phyloP scores from a whole-genome alignment of 37 sponge, comb jelly and placozoan species.

The Ianthella basta region DNA sequence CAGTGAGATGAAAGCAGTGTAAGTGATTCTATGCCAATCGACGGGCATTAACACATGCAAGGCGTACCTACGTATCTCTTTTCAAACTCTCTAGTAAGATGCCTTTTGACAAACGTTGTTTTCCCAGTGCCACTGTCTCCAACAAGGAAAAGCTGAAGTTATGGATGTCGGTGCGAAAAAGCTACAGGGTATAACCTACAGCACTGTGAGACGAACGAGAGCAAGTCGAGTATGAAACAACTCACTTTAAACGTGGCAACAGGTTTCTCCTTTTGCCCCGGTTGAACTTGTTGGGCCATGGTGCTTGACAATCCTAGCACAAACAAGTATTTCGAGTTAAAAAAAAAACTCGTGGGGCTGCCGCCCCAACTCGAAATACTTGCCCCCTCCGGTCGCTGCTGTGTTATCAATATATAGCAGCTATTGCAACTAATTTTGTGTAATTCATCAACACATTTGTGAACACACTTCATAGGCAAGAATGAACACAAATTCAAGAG shows the following conservation, averaged over 20 bases:
- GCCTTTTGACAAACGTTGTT: constrained; percentile 98
- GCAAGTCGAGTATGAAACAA: neutral
- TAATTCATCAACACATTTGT: no score
- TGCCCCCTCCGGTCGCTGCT: no score
- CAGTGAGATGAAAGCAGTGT: neutral
- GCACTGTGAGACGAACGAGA: neutral
- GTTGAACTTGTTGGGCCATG: constrained; percentile 23
- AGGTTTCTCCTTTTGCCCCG: constrained; percentile 11
- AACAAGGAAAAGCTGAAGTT: constrained; percentile 85
- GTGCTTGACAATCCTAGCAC: neutral
- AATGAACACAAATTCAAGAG: no score
- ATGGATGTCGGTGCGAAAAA: no score
- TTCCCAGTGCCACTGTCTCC: constrained; percentile 99
- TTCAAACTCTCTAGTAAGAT: constrained; percentile 99
- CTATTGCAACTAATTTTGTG: no score
- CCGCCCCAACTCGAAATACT: no score
- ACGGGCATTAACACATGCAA: no score
- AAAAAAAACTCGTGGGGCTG: no score
- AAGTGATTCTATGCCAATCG: neutral
- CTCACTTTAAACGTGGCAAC: constrained; percentile 47
- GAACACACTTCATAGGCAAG: no score
- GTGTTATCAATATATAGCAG: no score
- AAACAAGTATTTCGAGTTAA: no score
- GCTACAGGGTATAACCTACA: neutral
- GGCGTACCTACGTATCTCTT: constrained; percentile 96